phyloP scores from a whole-genome alignment of 2,888 invertebrate species.

The Lasioglossum zephyrum region DNA sequence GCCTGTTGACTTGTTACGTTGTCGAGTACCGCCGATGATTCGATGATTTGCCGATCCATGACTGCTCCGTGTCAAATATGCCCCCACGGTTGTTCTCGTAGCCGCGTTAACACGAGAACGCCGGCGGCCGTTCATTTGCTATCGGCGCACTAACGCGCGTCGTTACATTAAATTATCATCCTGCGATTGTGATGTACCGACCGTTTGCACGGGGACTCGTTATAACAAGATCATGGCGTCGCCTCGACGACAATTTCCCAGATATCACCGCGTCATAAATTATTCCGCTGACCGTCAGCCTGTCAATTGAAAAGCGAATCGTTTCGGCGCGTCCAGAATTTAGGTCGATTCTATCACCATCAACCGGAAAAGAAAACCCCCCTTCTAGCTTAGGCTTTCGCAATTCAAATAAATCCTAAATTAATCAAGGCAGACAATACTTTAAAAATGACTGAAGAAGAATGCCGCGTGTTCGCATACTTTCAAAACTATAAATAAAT shows the following conservation, averaged over 20 bases:
- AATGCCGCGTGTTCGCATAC: too few relatives aligned
- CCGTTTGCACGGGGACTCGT: slow-evolving; percentile 72
- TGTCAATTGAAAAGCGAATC: slow-evolving; percentile 51
- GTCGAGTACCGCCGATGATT: slow-evolving; percentile 81
- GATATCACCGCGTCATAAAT: slow-evolving; percentile 59
- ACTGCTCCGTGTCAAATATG: slow-evolving; percentile 78
- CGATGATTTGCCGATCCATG: slow-evolving; percentile 82
- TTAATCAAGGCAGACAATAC: background rate
- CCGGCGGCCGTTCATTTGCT: slow-evolving; percentile 71
- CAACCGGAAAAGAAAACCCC: background rate
- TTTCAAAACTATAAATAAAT: too few relatives aligned
- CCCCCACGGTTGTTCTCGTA: slow-evolving; percentile 67
- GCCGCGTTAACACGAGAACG: slow-evolving; percentile 70
- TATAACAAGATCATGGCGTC: slow-evolving; percentile 71
- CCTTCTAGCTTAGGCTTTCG: background rate
- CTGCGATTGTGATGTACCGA: slow-evolving; percentile 71
- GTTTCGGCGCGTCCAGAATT: slow-evolving; percentile 46
- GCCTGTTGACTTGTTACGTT: slow-evolving; percentile 83
- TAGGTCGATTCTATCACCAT: slow-evolving; percentile 13
- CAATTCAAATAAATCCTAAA: background rate
- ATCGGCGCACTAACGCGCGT: slow-evolving; percentile 71
- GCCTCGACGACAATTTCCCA: slow-evolving; percentile 69
- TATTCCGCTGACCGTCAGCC: slow-evolving; percentile 45
- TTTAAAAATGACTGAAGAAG: too few relatives aligned
- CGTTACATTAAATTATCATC: slow-evolving; percentile 81